Evolutionary conservation across 2,888 invertebrate species (phyloP), one percentile per base, ranked within the genome.

Genomic region (Leptinotarsa rubiginosa): DNA sequence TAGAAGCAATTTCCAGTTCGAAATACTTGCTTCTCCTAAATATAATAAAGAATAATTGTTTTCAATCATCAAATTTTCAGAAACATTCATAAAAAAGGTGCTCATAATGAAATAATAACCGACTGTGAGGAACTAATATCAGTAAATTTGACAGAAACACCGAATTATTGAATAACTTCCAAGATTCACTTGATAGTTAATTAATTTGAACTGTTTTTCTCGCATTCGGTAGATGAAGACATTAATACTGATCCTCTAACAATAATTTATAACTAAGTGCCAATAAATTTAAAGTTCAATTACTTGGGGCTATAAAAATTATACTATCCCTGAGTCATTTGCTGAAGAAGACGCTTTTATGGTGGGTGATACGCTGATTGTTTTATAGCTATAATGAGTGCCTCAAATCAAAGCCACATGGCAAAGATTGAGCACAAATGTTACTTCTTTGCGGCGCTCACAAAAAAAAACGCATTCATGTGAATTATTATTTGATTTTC

Each of bases 301-400:
- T 72, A 75, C 69, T 47, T 41, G 67, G 13, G 31, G 69, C 69
- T 52, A 75, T 75, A 75, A 75, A 75, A 75, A 70, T 75, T 72
- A 65, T 68, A 59, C 69, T 68, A 65, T 22, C 41, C 20, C 25
- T 12, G 25, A 62, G 25, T 62, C 31, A 31, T 62, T 25, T 67
- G 20, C 56, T 56, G 20, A 20, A 56, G 56, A 22, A 22, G 22
- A 22, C 56, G 20, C 1, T 56, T 22, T 56, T 56, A 56, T 56
- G 22, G 56, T 22, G 13, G 20, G 56, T 22, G 25, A 56, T 22
- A 22, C 13, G 56, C 13, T 22, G 22, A 56, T 56, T 56, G 56
- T 16, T 22, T 56, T 56, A 41, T 41, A 41, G 41, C 41, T 41
- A 41, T 41, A 41, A 41, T 41, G 41, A 41, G 41, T 10, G 10